Base-by-base conservation (phyloP, 2,888 invertebrate genomes). In the Sympetrum striolatum region DNA sequence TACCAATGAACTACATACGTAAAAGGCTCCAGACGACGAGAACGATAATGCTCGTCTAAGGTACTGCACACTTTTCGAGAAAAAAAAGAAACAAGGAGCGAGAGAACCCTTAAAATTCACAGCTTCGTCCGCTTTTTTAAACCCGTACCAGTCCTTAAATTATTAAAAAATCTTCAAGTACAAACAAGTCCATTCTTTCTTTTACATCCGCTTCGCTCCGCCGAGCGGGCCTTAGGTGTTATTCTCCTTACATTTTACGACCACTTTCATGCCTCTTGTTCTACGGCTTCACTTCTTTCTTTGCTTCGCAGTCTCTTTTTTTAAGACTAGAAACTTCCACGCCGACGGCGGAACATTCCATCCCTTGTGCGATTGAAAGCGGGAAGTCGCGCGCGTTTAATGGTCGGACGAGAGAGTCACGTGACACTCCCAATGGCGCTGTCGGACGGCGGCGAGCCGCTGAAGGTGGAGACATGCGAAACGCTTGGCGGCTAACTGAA, bases 401-500 rank as follows among this genome's bases (percentile, higher is more conserved):
- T 31, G 73, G 73, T 73, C 73, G 31, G 3, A 73, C 73, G 25
- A 12, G 73, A 31, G 12, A 73, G 73, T 73, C 73, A 73, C 73
- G 73, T 73, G 73, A 73, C 73, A 31, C 2, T 73, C 73, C 73
- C 73, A 12, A 31, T 73, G 73, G 73, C 73, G 73, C 73, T 73
- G 73, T 73, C 25, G 25, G 73, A 73, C 73, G 12, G 31, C 25
- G 37, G 82, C 31, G 25, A 53, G 58, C n/a, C 53, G 48, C 53
- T 22, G 39, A 80, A 80, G 37, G 81, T 2, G 44, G 81, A n/a
- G 81, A 44, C 25, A 44, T 39, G 39, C 39, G 44, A 44, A 22
- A 31, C 86, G 37, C 60, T 86, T 64, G 60, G 60, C 64, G 86
- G 60, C 37, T 60, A 37, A 64, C 86, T 86, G 86, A 86, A 60